Conservation (phyloP, 2,888 invertebrate genomes). For the Apamea sordens region DNA sequence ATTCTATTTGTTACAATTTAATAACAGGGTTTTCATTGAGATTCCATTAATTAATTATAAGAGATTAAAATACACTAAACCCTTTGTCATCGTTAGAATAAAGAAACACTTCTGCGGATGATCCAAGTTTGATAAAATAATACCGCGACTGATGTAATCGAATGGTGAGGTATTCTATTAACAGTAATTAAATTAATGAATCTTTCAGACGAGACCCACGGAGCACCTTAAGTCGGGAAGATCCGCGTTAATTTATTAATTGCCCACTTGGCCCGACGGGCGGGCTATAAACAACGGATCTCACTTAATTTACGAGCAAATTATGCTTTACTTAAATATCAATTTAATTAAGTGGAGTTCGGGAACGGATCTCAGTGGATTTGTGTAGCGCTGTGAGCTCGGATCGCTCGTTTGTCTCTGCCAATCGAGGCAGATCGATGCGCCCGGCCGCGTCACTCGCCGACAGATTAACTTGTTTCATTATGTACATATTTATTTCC, state of each 20-base stretch:
- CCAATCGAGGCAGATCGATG: slow-evolving; percentile 78
- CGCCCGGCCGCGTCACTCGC: slow-evolving; percentile 41
- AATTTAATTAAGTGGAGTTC: slow-evolving; percentile 90
- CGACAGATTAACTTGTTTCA: slow-evolving; percentile 69
- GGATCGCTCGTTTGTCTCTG: slow-evolving; percentile 83
- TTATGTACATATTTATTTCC: slow-evolving; percentile 54
- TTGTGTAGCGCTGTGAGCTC: slow-evolving; percentile 70
- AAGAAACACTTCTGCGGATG: slow-evolving; percentile 13
- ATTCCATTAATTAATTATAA: neutral
- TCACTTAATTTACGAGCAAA: slow-evolving; percentile 90
- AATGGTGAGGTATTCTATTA: slow-evolving; percentile 70
- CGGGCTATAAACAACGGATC: slow-evolving; percentile 89
- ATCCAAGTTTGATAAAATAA: slow-evolving; percentile 47
- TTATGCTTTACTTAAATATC: slow-evolving; percentile 91
- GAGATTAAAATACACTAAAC: slow-evolving; percentile 8
- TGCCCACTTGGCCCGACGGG: slow-evolving; percentile 85
- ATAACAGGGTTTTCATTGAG: neutral
- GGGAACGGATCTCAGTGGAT: slow-evolving; percentile 82
- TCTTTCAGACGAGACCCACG: slow-evolving; percentile 80
- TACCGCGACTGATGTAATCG: slow-evolving; percentile 65
- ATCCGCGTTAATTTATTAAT: slow-evolving; percentile 90
- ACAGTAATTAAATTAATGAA: slow-evolving; percentile 87
- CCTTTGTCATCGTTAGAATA: slow-evolving; percentile 20
- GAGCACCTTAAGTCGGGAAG: slow-evolving; percentile 86
- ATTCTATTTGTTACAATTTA: neutral